Evolutionary conservation across 2,113 vertebrate genomes (phyloP).

Genomic region (Corvus cornix): DNA sequence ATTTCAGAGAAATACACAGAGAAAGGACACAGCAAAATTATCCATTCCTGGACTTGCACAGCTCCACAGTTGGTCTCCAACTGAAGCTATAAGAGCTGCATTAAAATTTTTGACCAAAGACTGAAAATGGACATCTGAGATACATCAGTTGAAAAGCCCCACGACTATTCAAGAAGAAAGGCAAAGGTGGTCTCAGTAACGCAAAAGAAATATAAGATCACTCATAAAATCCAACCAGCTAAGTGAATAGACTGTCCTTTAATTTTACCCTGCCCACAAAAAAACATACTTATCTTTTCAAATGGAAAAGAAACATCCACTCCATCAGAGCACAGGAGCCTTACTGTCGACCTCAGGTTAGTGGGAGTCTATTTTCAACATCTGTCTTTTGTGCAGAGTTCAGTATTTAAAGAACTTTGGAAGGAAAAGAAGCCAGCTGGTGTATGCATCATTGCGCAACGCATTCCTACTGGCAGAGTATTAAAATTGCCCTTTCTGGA

Average conservation of each 20-base stretch:
- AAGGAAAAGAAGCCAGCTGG: constrained; percentile 37
- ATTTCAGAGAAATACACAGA: background rate
- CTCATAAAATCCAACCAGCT: background rate
- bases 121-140: background rate
- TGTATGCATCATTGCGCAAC: background rate
- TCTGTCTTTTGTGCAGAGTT: background rate
- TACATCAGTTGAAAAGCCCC: background rate
- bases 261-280: background rate
- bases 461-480: background rate
- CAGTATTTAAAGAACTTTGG: constrained; percentile 8
- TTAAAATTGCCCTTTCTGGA: constrained; percentile 2
- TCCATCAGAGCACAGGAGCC: background rate
- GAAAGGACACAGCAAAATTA: background rate
- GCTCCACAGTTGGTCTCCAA: rapidly evolving
- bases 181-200: background rate
- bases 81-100: background rate
- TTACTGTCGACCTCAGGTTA: background rate
- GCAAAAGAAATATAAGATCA: background rate
- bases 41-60: background rate
- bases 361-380: background rate
- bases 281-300: background rate
- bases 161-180: background rate
- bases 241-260: background rate
- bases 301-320: background rate
- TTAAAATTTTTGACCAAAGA: background rate